Evolutionary conservation across 2,888 invertebrate species (phyloP), one percentile per base, ranked within the genome.

Genomic region (Drosophila fulvimacula): DNA sequence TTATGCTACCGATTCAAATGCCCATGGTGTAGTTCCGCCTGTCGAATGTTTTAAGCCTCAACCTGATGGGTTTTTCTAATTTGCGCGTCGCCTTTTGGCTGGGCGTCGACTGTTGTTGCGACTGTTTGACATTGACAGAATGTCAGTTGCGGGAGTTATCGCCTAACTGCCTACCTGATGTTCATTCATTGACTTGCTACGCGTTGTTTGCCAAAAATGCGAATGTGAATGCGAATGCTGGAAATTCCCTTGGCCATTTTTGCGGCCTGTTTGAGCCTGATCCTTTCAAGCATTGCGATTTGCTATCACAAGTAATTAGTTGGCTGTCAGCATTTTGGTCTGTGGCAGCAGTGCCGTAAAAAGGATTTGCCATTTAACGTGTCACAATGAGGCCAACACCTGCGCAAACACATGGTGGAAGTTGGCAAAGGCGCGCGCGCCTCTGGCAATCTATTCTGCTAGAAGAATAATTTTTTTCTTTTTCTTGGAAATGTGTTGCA

Each of bases 321-420:
- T 82, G 81, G 73, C 87, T 87, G 85, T 85, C 85, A 85, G 72
- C 88, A 66, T 75, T 64, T 79, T 78, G 79, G 76, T 76, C 24
- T 79, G 71, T 78, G 73, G 64, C 36, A 34, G 34, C 34, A 13
- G 34, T 42, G 42, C 42, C 42, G 42, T 55, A 65, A 79, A 76
- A 76, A 69, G 76, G 81, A 79, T 78, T 78, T 75, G 65, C 57
- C 58, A 55, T 56, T 61, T 53, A 58, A 32, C 36, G 44, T 38
- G 30, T 38, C 53, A 59, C 69, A 76, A 76, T 66, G 74, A 71
- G 74, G 75, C 60, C 79, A 76, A 61, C 76, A 76, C 76, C 76
- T 76, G 79, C 79, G 58, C 79, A 76, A 59, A 68, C 69, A 74
- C 57, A 68, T 66, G 60, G 53, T 66, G 60, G 53, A 36, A 59